phyloP scores from a whole-genome alignment of 2,888 invertebrate genomes.

The Prosopocoilus inquinatus region DNA sequence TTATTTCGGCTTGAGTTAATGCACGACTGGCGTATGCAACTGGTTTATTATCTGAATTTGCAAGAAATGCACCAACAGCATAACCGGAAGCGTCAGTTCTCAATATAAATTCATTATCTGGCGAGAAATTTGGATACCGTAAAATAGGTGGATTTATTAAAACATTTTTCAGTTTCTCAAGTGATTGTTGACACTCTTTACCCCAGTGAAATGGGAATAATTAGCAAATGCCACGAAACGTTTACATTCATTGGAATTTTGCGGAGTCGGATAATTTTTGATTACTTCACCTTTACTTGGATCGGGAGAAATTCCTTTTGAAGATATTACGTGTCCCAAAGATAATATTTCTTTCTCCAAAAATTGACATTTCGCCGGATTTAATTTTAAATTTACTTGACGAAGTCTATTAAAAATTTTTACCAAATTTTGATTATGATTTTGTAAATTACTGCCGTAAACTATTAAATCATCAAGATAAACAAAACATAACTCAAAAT shows the following conservation, averaged over 20 bases:
- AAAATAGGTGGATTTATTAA: background rate
- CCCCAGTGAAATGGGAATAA: conserved; percentile 23
- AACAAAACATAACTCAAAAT: conserved; percentile 26
- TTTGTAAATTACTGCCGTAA: conserved; percentile 25
- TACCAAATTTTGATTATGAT: conserved; percentile 26
- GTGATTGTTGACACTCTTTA: conserved; percentile 7
- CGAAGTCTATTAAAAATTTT: conserved; percentile 21
- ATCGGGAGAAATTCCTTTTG: conserved; percentile 26
- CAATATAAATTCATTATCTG: too few species aligned
- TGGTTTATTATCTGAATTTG: conserved; percentile 1
- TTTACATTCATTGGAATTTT: conserved; percentile 14
- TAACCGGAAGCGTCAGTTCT: too few species aligned
- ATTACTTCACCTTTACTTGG: conserved; percentile 26
- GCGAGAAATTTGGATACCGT: too few species aligned
- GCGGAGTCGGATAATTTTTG: conserved; percentile 27
- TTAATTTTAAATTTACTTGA: conserved; percentile 27
- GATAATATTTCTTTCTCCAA: conserved; percentile 23
- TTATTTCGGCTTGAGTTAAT: conserved; percentile 29
- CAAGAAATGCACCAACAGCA: too few species aligned
- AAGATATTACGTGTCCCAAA: conserved; percentile 20
- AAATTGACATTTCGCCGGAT: conserved; percentile 28
- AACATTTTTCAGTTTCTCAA: background rate
- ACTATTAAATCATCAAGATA: conserved; percentile 27
- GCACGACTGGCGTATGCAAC: conserved; percentile 20
- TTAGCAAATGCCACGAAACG: conserved; percentile 24